Evolutionary conservation across 2,113 vertebrate genomes (phyloP), one percentile per base, ranked within the genome.

Genomic region (Amphiprion ocellaris): DNA sequence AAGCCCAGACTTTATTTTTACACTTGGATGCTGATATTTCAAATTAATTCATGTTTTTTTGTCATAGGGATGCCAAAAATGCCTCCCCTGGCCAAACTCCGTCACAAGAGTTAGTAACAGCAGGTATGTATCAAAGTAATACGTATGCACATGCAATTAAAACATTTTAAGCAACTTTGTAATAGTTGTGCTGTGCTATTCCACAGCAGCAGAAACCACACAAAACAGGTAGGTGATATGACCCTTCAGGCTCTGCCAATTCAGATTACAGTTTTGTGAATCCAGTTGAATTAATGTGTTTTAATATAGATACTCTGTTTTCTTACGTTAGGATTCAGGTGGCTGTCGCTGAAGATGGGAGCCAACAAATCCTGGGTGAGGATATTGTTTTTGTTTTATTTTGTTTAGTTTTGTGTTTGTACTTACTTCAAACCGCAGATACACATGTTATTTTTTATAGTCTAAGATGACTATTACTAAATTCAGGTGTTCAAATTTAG

Each of bases 21-120:
- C 7, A 19, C 19, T 23, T 10, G 37, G 15, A 44, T 66, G 1
- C 3, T 63, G 23, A 33, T 6, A 17, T 66, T 77, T 52, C 0
- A 53, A 66, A 6, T 63, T 50, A 56, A 90, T 53, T 19, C 47
- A 2, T 52, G 0, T 0, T 17, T 15, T 53, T 4, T 82, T 90
- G 73, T 91, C 72, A 58, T 65, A 95, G 95, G n/a, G 94, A 94
- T 44, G 61, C n/a, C 19, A 94, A 94, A 61, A 89, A 88, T 81
- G 65, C 60, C 41, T 92, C 91, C n/a, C 77, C 89, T 55, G 67
- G 24, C 26, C 72, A 69, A 64, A 85, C 64, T 81, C 87, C 92
- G 55, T 79, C 89, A 19, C 88, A 90, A 68, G 91, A 92, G 10
- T 52, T 80, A 47, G 24, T 79, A 47, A 28, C 79, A 63, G 74